phyloP scores from a whole-genome alignment of 2,888 invertebrate genomes.

The Nycteola revayana region DNA sequence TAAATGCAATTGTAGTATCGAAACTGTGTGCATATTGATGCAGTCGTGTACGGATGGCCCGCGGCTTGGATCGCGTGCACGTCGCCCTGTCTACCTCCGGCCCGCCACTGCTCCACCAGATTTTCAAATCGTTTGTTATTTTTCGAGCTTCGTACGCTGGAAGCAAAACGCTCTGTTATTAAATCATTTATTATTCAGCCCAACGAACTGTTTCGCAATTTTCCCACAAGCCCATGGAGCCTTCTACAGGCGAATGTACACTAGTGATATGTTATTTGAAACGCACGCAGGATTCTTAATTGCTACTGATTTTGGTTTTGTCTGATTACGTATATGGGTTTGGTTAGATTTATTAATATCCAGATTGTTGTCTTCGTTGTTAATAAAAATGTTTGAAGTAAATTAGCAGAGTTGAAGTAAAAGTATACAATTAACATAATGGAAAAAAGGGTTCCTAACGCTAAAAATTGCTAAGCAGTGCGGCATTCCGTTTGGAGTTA shows the following conservation, averaged over 20 bases:
- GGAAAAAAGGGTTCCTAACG: too few relatives aligned
- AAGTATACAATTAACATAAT: too few relatives aligned
- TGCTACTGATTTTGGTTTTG: too few relatives aligned
- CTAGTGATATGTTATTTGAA: constrained; percentile 40
- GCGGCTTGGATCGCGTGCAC: constrained; percentile 46
- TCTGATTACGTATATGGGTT: too few relatives aligned
- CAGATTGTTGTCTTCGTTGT: too few relatives aligned
- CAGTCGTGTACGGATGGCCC: constrained; percentile 32
- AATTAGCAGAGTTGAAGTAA: too few relatives aligned
- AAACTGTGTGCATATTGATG: too few relatives aligned
- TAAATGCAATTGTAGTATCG: too few relatives aligned
- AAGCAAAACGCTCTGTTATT: constrained; percentile 78
- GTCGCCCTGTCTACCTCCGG: constrained; percentile 34
- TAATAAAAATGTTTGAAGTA: too few relatives aligned
- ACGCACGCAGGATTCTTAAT: constrained; percentile 25
- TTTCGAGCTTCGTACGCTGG: constrained; percentile 67
- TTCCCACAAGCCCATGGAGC: constrained; percentile 64
- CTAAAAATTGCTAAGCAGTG: too few relatives aligned
- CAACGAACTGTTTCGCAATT: constrained; percentile 79
- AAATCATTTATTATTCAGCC: constrained; percentile 81
- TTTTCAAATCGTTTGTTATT: constrained; percentile 77
- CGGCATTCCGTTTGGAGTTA: too few relatives aligned
- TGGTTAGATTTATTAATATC: too few relatives aligned
- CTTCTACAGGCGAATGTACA: constrained; percentile 38
- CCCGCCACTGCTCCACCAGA: constrained; percentile 54